Conservation (phyloP, 2,888 invertebrate genomes). For the Athalia rosae region DNA sequence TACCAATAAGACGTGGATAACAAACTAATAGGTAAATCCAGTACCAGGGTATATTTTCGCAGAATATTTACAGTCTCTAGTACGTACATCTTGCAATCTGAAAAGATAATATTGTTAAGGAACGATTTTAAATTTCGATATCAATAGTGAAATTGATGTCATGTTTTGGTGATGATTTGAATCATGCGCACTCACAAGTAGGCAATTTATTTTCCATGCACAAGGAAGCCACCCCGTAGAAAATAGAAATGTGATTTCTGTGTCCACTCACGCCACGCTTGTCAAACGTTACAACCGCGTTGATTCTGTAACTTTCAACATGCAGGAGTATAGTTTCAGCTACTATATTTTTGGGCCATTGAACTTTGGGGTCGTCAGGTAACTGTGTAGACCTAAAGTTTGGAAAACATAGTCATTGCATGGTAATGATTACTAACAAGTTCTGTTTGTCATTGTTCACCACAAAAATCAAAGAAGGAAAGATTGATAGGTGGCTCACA, state of each 20-base stretch:
- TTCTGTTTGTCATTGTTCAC: slow-evolving; percentile 25
- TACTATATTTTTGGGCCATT: slow-evolving; percentile 84
- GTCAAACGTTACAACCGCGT: slow-evolving; percentile 95
- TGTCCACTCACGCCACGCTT: slow-evolving; percentile 94
- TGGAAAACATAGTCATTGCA: slow-evolving; percentile 39
- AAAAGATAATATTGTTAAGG: slow-evolving; percentile 61
- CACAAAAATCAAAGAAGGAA: slow-evolving; percentile 24
- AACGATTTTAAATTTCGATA: slow-evolving; percentile 4
- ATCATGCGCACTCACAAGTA: slow-evolving; percentile 77
- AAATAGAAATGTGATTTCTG: slow-evolving; percentile 91
- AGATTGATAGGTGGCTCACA: slow-evolving; percentile 64
- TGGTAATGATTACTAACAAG: slow-evolving; percentile 44
- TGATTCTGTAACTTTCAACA: slow-evolving; percentile 84
- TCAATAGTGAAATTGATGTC: not conserved
- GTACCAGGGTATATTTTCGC: slow-evolving; percentile 88
- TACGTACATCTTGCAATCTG: slow-evolving; percentile 89
- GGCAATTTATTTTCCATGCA: slow-evolving; percentile 85
- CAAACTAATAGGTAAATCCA: slow-evolving; percentile 90
- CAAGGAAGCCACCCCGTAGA: slow-evolving; percentile 87
- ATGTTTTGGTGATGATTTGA: not conserved
- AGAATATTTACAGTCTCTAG: slow-evolving; percentile 90
- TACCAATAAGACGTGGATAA: slow-evolving; percentile 86
- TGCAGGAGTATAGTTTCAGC: slow-evolving; percentile 80
- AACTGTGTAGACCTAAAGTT: slow-evolving; percentile 82
- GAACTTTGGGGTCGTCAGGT: slow-evolving; percentile 84